phyloP scores from a whole-genome alignment of 2,797 vertebrate genomes.

The Poeciliopsis infans region DNA sequence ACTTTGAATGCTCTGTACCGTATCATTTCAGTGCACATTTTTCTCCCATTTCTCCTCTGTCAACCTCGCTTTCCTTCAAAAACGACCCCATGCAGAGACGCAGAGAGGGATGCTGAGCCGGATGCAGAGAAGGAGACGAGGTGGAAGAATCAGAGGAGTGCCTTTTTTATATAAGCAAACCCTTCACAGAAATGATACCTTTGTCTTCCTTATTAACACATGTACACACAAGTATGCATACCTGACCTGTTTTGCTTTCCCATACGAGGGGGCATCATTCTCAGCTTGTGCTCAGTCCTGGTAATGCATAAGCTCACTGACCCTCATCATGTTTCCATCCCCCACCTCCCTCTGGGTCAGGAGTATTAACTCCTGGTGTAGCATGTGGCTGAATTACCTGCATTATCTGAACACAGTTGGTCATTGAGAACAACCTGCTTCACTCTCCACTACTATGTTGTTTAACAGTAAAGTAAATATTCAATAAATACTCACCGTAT shows the following conservation, averaged over 20 bases:
- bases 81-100: slow-evolving; percentile 30
- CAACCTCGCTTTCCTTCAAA: slow-evolving; percentile 34
- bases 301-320: slow-evolving; percentile 57
- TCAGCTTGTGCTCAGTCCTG: slow-evolving; percentile 42
- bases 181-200: slow-evolving; percentile 14
- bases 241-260: slow-evolving; percentile 32
- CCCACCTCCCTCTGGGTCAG: slow-evolving; percentile 52
- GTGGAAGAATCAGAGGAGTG: slow-evolving; percentile 59
- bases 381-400: slow-evolving; percentile 60
- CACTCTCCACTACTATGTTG: slow-evolving; percentile 12
- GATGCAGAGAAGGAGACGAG: slow-evolving; percentile 46
- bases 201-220: not conserved
- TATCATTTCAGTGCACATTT: slow-evolving; percentile 25
- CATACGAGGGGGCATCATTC: slow-evolving; percentile 32
- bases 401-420: slow-evolving; percentile 38
- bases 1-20: slow-evolving; percentile 13
- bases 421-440: slow-evolving; percentile 36
- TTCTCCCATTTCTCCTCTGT: slow-evolving; percentile 36
- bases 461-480: slow-evolving; percentile 6
- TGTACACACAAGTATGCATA: slow-evolving; percentile 19
- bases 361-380: slow-evolving; percentile 55
- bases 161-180: slow-evolving; percentile 34
- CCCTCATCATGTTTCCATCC: slow-evolving; percentile 52
- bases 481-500: slow-evolving; percentile 7
- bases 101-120: slow-evolving; percentile 34